A percentile compares a stretch with the other conserved stretches of the same genome.
Evolutionary conservation across 2,888 invertebrate species (phyloP).

Genomic region (Eristalis tenax): DNA sequence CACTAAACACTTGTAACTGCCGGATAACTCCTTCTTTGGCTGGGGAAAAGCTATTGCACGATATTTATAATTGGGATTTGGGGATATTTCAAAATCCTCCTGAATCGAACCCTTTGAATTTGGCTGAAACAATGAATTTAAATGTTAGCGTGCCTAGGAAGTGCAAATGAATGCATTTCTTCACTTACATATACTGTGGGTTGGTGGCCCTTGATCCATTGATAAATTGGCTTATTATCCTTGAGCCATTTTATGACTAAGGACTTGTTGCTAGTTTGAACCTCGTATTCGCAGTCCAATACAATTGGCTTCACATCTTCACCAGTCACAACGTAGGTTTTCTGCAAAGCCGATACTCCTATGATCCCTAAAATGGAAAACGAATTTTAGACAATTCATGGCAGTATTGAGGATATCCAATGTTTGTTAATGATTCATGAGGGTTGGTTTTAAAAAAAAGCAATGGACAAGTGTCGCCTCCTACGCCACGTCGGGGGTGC

Average conservation of each 20-base stretch:
- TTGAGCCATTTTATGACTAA: slow-evolving; percentile 63
- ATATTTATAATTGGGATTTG: slow-evolving; percentile 33
- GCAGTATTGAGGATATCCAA: too few relatives aligned
- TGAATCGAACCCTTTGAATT: slow-evolving; percentile 47
- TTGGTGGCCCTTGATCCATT: slow-evolving; percentile 63
- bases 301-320: slow-evolving; percentile 35
- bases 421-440: too few relatives aligned
- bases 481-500: too few relatives aligned
- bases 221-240: slow-evolving; percentile 56
- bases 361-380: background rate
- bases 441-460: too few relatives aligned
- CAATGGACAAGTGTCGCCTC: too few relatives aligned
- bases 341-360: background rate
- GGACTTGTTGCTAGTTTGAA: slow-evolving; percentile 9
- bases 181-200: slow-evolving; percentile 58
- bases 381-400: background rate
- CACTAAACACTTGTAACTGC: slow-evolving; percentile 51
- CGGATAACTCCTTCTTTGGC: slow-evolving; percentile 47
- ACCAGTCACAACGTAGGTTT: slow-evolving; percentile 28
- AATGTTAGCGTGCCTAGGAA: too few relatives aligned
- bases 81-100: slow-evolving; percentile 40
- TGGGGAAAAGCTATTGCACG: slow-evolving; percentile 44
- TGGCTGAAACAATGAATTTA: slow-evolving; percentile 14
- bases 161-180: too few relatives aligned
- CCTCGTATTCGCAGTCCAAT: slow-evolving; percentile 51